These are phyloP conservation scores for Eupleurogrammus muticus DNA, from an alignment of 2,797 vertebrate genomes.

Conservation along the genomic window DNA sequence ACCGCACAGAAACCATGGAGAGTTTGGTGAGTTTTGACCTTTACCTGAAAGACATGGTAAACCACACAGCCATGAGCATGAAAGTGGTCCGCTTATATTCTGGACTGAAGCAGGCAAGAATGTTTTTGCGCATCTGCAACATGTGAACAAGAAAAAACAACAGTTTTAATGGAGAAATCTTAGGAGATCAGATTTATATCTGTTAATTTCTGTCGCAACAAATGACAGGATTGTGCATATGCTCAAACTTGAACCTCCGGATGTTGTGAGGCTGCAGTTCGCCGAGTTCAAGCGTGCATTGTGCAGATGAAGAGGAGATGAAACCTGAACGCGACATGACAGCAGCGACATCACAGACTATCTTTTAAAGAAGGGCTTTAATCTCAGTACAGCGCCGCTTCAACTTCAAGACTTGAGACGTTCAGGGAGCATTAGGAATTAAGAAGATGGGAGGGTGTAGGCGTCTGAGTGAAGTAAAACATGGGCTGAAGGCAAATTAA, in stretches of 20 bases:
- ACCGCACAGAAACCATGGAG: background rate
- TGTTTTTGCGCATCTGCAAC: conserved; percentile 91
- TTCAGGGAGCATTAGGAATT: conserved; percentile 6
- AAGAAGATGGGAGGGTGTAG: conserved; percentile 30
- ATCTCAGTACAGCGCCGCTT: background rate
- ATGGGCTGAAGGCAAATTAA: conserved; percentile 47
- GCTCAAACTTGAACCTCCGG: background rate
- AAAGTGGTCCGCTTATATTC: conserved; percentile 93
- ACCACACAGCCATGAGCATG: conserved; percentile 99
- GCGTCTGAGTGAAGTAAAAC: conserved; percentile 29
- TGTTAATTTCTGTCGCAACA: background rate
- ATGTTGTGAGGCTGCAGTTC: background rate
- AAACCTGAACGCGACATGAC: background rate
- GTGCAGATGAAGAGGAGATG: background rate
- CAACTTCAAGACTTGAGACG: background rate
- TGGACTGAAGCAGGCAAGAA: conserved; percentile 87
- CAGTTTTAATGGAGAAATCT: background rate
- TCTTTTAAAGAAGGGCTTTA: background rate
- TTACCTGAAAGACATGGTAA: conserved; percentile 99
- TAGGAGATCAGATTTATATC: background rate
- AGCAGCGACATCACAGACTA: background rate
- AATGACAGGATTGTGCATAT: background rate
- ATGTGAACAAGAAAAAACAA: conserved; percentile 11
- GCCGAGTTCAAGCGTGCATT: background rate
- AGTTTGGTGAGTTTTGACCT: background rate